Base-by-base conservation (phyloP, 64 coral and sea anemone genomes). In the Acropora tenuis region DNA sequence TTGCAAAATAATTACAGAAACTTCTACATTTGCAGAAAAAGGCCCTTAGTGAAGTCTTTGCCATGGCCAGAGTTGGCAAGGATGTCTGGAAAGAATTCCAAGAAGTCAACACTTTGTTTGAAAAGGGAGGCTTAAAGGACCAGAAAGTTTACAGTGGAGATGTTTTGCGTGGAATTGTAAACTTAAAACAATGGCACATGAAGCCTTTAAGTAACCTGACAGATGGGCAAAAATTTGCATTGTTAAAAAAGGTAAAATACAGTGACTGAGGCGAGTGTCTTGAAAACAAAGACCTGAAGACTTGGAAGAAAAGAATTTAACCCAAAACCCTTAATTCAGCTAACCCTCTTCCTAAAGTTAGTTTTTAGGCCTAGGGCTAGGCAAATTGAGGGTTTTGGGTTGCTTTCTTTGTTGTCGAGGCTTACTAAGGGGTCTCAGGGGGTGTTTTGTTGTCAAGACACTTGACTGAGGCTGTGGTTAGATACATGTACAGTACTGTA, bases 171-270 rank as follows among this genome's bases (percentile, higher is more conserved):
- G 67, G 67, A 16, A 69, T 6, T 69, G 12, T 69, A 16, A 69
- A 69, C 67, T 20, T 69, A 69, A 69, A 69, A 16, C 67, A 69
- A 69, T 20, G 67, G 67, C 13, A 69, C 19, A 69, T 69, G 67
- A 69, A 69, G 67, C 67, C 67, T 69, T 20, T 69, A 69, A 69
- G 67, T 69, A 69, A 20, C 67, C 19, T 69, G 67, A 69, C 9
- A 0, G 3, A 69, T 69, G 5, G 19, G 13, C 68, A 71, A 30
- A 71, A 30, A 71, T 15, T 71, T n/a, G 5, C 8, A 3, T 71
- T 71, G 68, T 71, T 71, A 71, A 71, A 17, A 71, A 71, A 71
- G 68, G 68, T 71, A 30, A 71, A n/a, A 30, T 71, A 30, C 68
- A 16, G 68, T 71, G 19, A 71, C 50, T 55, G 50, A 55, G 50